Base-by-base conservation (phyloP, 2,113 vertebrate genomes). In the Meleagris gallopavo region DNA sequence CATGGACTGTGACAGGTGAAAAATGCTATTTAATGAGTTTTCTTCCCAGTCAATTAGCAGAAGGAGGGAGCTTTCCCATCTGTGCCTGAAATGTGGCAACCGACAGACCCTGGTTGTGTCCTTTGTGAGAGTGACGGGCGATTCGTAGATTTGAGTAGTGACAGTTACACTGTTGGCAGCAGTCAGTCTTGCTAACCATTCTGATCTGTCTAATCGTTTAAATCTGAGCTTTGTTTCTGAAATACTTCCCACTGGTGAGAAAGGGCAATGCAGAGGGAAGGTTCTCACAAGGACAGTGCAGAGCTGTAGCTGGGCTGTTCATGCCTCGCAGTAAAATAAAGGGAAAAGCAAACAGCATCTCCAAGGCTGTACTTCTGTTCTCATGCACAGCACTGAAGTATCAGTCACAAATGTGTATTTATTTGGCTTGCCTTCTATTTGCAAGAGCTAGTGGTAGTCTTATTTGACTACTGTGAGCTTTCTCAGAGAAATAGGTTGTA, bases 1-100 rank as follows among this genome's bases (percentile, higher is more conserved):
- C 55, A 55, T 81, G 91, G 67, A 61, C 64, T 94, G 67, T 92
- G 93, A 96, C 93, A 94, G 95, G 93, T 97, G 89, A 95, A 88
- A 94, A 96, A 74, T 3, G 40, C 88, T 88, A 48, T 65, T 95
- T 97, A 97, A 96, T 97, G 92, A 91, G 90, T 91, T 94, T 94
- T 81, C 75, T 95, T 94, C 91, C 87, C 81, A 85, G 89, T 89
- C 96, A 96, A 93, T 97, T 96, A 96, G 67, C 89, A 83, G 81
- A 81, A 24, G 12, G 65, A 90, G 64, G 40, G 70, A 66, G 88
- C 86, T 88, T 88, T 94, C 92, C 94, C 95, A 96, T 96, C 95
- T 96, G 96, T 88, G 86, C 78, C 65, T 58, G 55, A 58, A 58
- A 58, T 58, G 55, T 58, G 55, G 55, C 55, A 58, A 58, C 32